Percentiles rank a stretch among this genome's conserved stretches.
phyloP scores from a whole-genome alignment of 2,888 invertebrate species.

The Eupelmus urozonus region DNA sequence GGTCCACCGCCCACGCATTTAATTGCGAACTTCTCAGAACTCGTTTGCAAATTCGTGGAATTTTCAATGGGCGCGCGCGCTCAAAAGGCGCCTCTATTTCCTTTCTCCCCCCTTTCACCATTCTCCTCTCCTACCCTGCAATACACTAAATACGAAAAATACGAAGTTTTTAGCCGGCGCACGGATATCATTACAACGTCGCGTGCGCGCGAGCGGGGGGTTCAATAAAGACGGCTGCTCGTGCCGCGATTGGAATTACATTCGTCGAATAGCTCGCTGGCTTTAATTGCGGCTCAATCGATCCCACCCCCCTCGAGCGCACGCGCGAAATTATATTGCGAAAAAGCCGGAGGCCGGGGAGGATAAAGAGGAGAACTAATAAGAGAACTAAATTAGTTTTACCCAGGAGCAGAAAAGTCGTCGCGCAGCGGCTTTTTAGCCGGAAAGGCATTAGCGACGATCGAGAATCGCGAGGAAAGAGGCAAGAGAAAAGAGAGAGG shows the following conservation, averaged over 20 bases:
- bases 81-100: not conserved
- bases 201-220: not conserved
- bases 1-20: not conserved
- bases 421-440: too few species aligned
- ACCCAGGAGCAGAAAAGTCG: constrained; percentile 1
- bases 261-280: constrained; percentile 63
- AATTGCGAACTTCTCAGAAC: constrained; percentile 22
- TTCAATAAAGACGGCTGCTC: constrained; percentile 65
- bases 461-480: not conserved
- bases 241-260: constrained; percentile 62
- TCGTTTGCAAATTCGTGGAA: constrained; percentile 9
- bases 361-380: not conserved
- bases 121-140: not conserved
- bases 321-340: constrained; percentile 38
- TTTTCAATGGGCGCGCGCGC: not conserved
- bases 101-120: not conserved
- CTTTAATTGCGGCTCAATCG: constrained; percentile 62
- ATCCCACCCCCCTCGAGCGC: not conserved
- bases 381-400: constrained; percentile 43
- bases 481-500: not conserved
- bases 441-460: constrained; percentile 6
- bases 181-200: constrained; percentile 46
- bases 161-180: too few species aligned
- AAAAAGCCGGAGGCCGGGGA: not conserved
- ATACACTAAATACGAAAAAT: too few species aligned